Evolutionary conservation across 2,113 vertebrate genomes (phyloP), one percentile per base, ranked within the genome.

Genomic region (Heterotilapia buettikoferi): DNA sequence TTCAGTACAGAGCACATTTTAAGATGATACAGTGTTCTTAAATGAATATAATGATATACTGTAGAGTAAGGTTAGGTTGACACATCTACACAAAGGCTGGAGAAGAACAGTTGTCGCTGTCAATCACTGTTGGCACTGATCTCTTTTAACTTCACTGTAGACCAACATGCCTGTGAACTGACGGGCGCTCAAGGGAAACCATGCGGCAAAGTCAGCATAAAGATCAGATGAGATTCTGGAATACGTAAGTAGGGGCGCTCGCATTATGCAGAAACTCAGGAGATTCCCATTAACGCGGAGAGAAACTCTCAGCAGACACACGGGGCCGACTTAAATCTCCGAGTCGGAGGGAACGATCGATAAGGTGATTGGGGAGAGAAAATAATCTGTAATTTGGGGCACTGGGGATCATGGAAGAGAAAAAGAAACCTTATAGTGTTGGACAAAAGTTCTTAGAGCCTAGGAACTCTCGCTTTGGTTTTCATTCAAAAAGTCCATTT

Each of bases 331-430:
- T 89, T 94, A 89, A 91, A 89, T 90, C 91, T 89, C 79, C 33
- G 26, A 80, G 80, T 91, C 43, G 40, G 83, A 81, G 83, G 14
- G 76, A 78, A 11, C 36, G 57, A 92, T 93, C 91, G 12, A 93
- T 93, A 54, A 80, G 78, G 93, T 89, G 91, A 92, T 86, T 80
- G 85, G 89, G 66, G 82, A 83, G 80, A 50, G 81, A 56, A 91
- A 88, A 88, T 91, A 92, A 94, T 91, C 82, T 92, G 87, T 92
- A 86, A 90, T 89, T 90, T 93, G 90, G 87, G 82, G 85, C 87
- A 31, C 36, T 68, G 82, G 86, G 84, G 89, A 84, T 87, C 89
- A 76, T 76, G 21, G 86, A 82, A 59, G 38, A 68, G 76, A 88
- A 82, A 88, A 7, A 86, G 10, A 87, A 80, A 82, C 36, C 54